Conservation (phyloP, 1,140 invertebrate genomes). For the Drosophila tropicalis region DNA sequence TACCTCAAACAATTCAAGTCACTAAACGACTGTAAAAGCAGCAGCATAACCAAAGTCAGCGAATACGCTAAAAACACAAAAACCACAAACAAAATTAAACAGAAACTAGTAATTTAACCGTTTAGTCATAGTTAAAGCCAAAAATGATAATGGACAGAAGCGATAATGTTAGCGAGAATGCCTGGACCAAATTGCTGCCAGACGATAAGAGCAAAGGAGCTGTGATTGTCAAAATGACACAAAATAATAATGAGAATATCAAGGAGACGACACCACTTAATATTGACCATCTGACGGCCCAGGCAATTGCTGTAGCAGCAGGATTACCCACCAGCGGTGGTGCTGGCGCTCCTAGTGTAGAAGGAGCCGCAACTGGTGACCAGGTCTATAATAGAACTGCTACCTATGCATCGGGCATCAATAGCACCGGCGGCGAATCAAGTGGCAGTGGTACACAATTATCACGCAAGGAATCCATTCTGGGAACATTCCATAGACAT, state of each 20-base stretch:
- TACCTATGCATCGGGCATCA: slow-evolving; percentile 68
- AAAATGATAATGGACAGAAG: slow-evolving; percentile 81
- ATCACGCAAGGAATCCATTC: slow-evolving; percentile 80
- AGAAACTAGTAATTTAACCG: slow-evolving; percentile 28
- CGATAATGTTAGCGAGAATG: slow-evolving; percentile 64
- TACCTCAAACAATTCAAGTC: slow-evolving; percentile 19
- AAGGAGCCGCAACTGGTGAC: slow-evolving; percentile 18
- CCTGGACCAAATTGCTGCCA: slow-evolving; percentile 76
- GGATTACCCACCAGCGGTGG: slow-evolving; percentile 9
- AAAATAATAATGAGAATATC: slow-evolving; percentile 36
- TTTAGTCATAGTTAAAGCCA: slow-evolving; percentile 70
- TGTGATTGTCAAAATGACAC: slow-evolving; percentile 63
- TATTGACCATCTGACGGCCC: slow-evolving; percentile 47
- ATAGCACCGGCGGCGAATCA: slow-evolving; percentile 68
- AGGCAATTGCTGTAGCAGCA: slow-evolving; percentile 18
- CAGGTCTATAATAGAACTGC: slow-evolving; percentile 60
- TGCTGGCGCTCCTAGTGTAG: background rate
- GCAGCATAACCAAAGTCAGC: slow-evolving; percentile 59
- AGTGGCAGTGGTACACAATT: slow-evolving; percentile 66
- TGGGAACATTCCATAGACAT: slow-evolving; percentile 84
- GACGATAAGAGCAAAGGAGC: slow-evolving; percentile 62
- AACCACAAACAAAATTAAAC: slow-evolving; percentile 1
- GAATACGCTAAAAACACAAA: slow-evolving; percentile 15
- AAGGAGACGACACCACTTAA: slow-evolving; percentile 48
- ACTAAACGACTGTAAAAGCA: slow-evolving; percentile 12